Base-by-base conservation (phyloP, 2,113 vertebrate species). In the Hippocampus mohnikei region DNA sequence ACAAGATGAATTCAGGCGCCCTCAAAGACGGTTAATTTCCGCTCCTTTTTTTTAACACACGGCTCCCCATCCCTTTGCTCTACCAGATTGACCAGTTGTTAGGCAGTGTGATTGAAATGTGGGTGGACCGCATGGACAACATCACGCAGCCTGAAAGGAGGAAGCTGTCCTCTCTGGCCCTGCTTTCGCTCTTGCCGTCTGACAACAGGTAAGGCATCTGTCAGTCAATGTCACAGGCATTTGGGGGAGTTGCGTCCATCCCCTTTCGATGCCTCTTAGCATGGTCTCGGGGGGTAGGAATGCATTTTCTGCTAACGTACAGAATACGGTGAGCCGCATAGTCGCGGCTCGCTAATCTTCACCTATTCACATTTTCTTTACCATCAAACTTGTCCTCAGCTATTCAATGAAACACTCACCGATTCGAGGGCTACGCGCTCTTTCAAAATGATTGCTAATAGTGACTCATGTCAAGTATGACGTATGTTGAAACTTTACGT, bases 101-200 rank as follows among this genome's bases (percentile, higher is more conserved):
- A 81, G 95, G 96, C 75, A 93, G 82, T 58, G 75, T 98, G 87
- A 95, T 98, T 84, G 97, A 99, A 91, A 98, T 98, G 95, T 99
- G 97, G 96, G 96, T 99, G 71, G 96, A 99, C 87, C 93, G 95
- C 61, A 96, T 99, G 95, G 97, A 99, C 88, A 98, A 97, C 85
- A 98, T 99, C 86, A 99, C 96, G 55, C 96, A 99, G 85, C 96
- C 97, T 29, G 97, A 98, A 89, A 94, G 97, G 86, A 95, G 95
- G 84, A 99, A 99, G 72, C 94, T 98, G 79, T 98, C 96, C 33
- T 94, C 96, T 16, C 90, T 99, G 83, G 96, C 96, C 58, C 87
- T 99, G 71, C 93, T 97, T 74, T 98, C 96, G 42, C 93, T 99
- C 68, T 87, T 99, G 13, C 96, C 97, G 0, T 96, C 96, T 67